Evolutionary conservation across 2,113 vertebrate species (phyloP), one percentile per base, ranked within the genome.

Genomic region (Cyprinodon brontotheroides): DNA sequence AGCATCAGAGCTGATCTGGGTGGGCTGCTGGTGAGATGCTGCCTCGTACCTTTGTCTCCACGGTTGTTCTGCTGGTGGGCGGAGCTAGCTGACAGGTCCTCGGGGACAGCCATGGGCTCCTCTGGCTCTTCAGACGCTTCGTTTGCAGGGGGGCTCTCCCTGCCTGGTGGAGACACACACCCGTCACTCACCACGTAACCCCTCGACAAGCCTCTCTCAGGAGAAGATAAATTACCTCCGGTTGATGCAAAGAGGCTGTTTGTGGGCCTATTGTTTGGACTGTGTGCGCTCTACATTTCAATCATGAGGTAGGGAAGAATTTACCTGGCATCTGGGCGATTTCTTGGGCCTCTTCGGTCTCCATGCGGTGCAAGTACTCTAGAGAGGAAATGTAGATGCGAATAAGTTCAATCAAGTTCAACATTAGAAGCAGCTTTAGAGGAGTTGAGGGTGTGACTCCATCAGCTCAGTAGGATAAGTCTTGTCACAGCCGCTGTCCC

Each of bases 321-420:
- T 96, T 96, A 99, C 97, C 98, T 98, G 97, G 95, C 95, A 97
- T 95, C 87, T 96, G 97, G 94, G 96, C 94, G 95, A 98, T 95
- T 93, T 99, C 98, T 94, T 98, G 98, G 88, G 94, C 91, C 93
- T 98, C 97, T 89, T 98, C 97, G 68, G 96, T 95, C 91, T 99
- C 97, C 98, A 99, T 99, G 93, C 96, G 96, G 92, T 96, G 96
- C 91, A 95, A 89, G 94, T 96, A 96, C 93, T 95, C 98, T 99
- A 91, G 77, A 90, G 84, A 91, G 65, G 82, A 90, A 79, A 89
- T 78, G 80, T 68, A 88, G 75, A 88, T 85, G 81, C 53, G 81
- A 88, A 78, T 89, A 76, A 85, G 91, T 89, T 94, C 95, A 94
- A 94, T 94, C 92, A 94, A 89, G 81, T 80, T 91, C 88, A 91